Conservation (phyloP, 2,797 vertebrate genomes). For the Gymnothorax reevesii region DNA sequence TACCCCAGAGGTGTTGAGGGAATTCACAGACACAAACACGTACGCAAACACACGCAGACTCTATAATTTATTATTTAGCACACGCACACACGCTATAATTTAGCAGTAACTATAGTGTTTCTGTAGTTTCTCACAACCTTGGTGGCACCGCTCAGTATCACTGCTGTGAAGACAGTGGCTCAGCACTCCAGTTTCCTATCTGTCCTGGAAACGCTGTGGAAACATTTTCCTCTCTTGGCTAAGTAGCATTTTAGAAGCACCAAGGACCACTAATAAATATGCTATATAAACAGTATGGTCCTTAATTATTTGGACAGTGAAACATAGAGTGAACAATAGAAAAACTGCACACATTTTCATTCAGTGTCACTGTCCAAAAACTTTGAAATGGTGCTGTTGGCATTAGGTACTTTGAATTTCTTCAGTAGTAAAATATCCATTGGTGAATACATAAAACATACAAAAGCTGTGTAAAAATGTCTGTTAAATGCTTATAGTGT, state of each 20-base stretch:
- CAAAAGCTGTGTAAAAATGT: neutral
- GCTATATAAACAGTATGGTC: no score
- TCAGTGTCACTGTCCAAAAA: no score
- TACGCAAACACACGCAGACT: constrained; percentile 10
- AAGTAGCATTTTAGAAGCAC: neutral
- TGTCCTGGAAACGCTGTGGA: neutral
- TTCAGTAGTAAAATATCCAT: no score
- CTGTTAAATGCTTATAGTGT: neutral
- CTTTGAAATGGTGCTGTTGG: no score
- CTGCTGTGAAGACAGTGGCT: neutral
- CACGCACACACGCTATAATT: no score
- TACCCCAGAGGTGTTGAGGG: no score
- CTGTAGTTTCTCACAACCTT: neutral
- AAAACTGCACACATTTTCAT: no score
- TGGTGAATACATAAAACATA: no score
- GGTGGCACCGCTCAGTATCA: neutral
- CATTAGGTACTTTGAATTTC: neutral
- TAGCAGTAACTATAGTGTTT: neutral
- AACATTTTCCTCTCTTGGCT: neutral
- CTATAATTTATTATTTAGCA: neutral
- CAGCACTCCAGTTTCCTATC: constrained; percentile 4
- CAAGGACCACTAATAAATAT: neutral
- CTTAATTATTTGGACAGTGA: neutral
- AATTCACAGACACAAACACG: no score
- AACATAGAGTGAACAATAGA: neutral